Evolutionary conservation across 1,140 invertebrate species (phyloP).

Genomic region (Penaeus indicus): DNA sequence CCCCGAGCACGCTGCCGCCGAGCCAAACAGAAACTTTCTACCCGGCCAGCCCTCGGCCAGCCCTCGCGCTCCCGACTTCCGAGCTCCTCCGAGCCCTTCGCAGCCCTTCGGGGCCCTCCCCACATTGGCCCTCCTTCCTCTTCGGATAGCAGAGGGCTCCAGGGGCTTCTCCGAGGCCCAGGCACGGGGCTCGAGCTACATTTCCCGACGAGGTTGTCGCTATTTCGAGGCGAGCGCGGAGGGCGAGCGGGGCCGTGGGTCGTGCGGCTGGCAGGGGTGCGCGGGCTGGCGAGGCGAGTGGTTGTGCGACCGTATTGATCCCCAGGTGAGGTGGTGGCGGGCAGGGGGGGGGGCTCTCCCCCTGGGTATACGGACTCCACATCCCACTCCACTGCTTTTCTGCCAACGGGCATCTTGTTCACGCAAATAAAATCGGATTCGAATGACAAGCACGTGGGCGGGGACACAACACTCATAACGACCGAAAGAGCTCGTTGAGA

Average conservation of each 20-base stretch:
- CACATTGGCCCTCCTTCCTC: no score
- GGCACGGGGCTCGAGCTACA: not conserved
- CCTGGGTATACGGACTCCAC: conserved; percentile 41
- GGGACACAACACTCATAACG: no score
- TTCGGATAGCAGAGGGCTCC: no score
- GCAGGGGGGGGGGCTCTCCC: not conserved
- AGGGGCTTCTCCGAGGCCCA: no score
- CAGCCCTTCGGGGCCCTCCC: not conserved
- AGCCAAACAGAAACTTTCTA: not conserved
- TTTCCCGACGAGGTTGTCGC: not conserved
- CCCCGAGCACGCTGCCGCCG: not conserved
- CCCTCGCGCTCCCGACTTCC: not conserved
- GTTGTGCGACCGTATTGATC: conserved; percentile 56
- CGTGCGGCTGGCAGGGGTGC: conserved; percentile 45
- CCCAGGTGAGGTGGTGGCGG: conserved; percentile 42
- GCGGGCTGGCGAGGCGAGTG: not conserved
- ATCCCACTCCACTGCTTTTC: not conserved
- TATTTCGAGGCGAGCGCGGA: not conserved
- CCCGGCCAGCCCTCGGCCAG: not conserved
- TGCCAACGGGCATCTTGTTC: no score
- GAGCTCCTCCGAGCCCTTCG: conserved; percentile 1
- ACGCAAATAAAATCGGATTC: no score
- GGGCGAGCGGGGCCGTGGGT: not conserved
- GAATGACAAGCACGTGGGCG: no score
- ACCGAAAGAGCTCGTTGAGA: no score